A percentile compares a stretch with the other conserved stretches of the same genome.
phyloP scores from a whole-genome alignment of 2,797 vertebrate species.

The Sciurus vulgaris region DNA sequence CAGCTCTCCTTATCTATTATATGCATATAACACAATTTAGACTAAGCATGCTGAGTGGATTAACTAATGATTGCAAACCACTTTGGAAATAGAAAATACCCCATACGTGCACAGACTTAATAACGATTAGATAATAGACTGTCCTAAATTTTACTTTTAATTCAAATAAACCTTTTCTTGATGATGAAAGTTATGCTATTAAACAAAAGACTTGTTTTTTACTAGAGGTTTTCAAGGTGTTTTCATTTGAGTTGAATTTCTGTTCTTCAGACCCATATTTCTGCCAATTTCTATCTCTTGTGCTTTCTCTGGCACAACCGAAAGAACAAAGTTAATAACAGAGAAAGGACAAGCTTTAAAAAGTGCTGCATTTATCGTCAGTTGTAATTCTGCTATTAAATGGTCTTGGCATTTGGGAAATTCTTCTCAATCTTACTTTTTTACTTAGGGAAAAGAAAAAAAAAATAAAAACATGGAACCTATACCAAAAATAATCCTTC shows the following conservation, averaged over 20 bases:
- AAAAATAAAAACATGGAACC: slow-evolving; percentile 75
- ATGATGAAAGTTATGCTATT: slow-evolving; percentile 72
- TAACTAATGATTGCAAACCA: slow-evolving; percentile 81
- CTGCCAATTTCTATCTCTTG: slow-evolving; percentile 83
- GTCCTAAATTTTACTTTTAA: slow-evolving; percentile 81
- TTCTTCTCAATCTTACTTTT: slow-evolving; percentile 84
- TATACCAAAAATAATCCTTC: slow-evolving; percentile 76
- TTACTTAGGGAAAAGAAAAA: slow-evolving; percentile 7
- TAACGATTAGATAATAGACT: slow-evolving; percentile 76
- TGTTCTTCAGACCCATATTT: slow-evolving; percentile 75
- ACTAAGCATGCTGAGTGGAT: slow-evolving; percentile 79
- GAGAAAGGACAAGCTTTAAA: slow-evolving; percentile 85
- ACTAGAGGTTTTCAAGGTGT: slow-evolving; percentile 79
- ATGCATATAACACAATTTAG: slow-evolving; percentile 75
- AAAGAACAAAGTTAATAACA: slow-evolving; percentile 88
- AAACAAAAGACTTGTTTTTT: slow-evolving; percentile 75
- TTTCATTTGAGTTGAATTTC: slow-evolving; percentile 82
- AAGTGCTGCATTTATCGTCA: slow-evolving; percentile 82
- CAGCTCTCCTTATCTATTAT: slow-evolving; percentile 72
- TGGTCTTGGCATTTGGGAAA: slow-evolving; percentile 85
- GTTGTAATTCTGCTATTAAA: slow-evolving; percentile 88
- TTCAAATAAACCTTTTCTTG: slow-evolving; percentile 78
- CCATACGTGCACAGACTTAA: slow-evolving; percentile 43
- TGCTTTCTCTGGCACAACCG: slow-evolving; percentile 85
- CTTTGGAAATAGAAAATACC: slow-evolving; percentile 80